These are phyloP conservation scores for Neuroterus valhalla DNA, from an alignment of 1,140 invertebrate species.

Conservation along the genomic window DNA sequence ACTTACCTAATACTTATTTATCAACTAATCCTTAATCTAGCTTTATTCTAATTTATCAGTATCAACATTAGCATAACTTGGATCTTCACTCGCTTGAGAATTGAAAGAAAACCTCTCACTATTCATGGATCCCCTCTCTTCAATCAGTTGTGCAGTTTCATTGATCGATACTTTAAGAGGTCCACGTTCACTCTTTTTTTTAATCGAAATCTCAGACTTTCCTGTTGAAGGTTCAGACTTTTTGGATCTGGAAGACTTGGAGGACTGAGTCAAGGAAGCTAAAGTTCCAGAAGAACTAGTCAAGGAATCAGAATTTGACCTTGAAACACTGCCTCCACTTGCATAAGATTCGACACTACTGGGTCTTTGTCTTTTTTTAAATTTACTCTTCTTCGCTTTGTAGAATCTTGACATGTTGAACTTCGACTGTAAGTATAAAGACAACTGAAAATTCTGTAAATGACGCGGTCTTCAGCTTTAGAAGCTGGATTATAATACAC, in stretches of 20 bases:
- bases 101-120: slow-evolving; percentile 58
- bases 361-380: slow-evolving; percentile 53
- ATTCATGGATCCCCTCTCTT: slow-evolving; percentile 64
- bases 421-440: slow-evolving; percentile 49
- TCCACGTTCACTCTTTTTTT: slow-evolving; percentile 68
- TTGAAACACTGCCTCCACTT: slow-evolving; percentile 56
- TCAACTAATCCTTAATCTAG: too few relatives aligned
- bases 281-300: slow-evolving; percentile 63
- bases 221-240: slow-evolving; percentile 56
- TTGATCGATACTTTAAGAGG: slow-evolving; percentile 75
- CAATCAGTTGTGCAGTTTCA: slow-evolving; percentile 75
- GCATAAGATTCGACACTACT: slow-evolving; percentile 63
- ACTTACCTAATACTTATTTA: too few relatives aligned
- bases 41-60: background rate
- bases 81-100: slow-evolving; percentile 37
- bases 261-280: slow-evolving; percentile 51
- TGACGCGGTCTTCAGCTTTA: slow-evolving; percentile 29
- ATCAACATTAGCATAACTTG: slow-evolving; percentile 35
- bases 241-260: slow-evolving; percentile 53
- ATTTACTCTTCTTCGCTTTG: slow-evolving; percentile 48
- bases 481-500: slow-evolving; percentile 23
- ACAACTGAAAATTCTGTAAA: slow-evolving; percentile 63
- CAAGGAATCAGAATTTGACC: slow-evolving; percentile 65
- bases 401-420: slow-evolving; percentile 40
- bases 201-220: slow-evolving; percentile 46